Conservation (phyloP, 2,113 vertebrate genomes). For the Gopherus flavomarginatus region DNA sequence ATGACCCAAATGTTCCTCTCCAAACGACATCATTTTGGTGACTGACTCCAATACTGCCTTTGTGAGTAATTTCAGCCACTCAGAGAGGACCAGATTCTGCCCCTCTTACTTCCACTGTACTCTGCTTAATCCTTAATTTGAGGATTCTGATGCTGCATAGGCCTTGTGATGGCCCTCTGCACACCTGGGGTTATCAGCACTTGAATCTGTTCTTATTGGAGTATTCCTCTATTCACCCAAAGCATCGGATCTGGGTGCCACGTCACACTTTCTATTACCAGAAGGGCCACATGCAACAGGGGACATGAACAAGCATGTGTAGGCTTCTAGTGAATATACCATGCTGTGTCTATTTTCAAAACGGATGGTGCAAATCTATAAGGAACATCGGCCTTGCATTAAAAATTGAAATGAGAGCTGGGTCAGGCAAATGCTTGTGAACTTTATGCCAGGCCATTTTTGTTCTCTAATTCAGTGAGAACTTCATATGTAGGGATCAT, state of each 20-base stretch:
- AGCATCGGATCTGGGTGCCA: neutral
- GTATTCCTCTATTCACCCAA: too few relatives aligned
- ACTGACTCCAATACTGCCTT: neutral
- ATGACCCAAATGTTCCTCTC: accelerated
- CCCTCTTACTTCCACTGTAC: accelerated
- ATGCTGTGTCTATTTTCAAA: neutral
- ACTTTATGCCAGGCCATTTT: neutral
- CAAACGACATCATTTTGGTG: accelerated
- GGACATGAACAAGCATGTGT: neutral
- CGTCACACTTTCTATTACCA: neutral
- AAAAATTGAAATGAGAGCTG: neutral
- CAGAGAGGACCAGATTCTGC: accelerated
- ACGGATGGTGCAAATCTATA: neutral
- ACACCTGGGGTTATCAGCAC: neutral
- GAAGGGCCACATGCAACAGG: neutral
- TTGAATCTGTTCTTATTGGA: neutral
- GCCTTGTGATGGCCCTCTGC: neutral
- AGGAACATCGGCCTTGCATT: neutral
- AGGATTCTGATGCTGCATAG: neutral
- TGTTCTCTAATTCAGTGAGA: neutral
- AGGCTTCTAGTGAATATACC: neutral
- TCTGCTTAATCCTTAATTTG: neutral
- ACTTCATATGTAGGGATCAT: neutral
- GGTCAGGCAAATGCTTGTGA: neutral
- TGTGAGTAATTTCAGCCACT: neutral